phyloP scores from a whole-genome alignment of 2,797 vertebrate species.

The Coregonus sp. region DNA sequence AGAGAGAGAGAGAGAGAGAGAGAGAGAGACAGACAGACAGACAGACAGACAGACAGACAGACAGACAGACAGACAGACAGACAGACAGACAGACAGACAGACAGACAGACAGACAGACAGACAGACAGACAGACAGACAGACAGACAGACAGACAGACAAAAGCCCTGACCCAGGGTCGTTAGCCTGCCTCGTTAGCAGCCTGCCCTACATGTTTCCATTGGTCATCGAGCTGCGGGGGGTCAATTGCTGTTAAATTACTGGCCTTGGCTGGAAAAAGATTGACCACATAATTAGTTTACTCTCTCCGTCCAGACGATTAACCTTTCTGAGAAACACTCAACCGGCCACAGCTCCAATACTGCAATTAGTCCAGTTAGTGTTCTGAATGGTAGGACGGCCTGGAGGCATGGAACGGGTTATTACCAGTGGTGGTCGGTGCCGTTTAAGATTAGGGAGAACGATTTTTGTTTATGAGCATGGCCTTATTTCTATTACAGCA shows the following conservation, averaged over 20 bases:
- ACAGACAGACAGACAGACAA: not conserved
- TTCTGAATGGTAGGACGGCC: not conserved
- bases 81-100: not conserved
- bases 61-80: not conserved
- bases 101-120: constrained; percentile 5
- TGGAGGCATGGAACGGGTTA: not conserved
- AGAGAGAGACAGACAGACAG: not conserved
- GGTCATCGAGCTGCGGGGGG: constrained; percentile 77
- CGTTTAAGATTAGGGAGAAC: no score
- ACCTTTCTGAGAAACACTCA: constrained; percentile 76
- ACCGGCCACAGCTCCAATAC: constrained; percentile 63
- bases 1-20: not conserved
- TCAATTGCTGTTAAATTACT: constrained; percentile 82
- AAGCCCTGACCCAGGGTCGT: constrained; percentile 62
- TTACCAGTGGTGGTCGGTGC: no score
- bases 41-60: not conserved
- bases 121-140: not conserved
- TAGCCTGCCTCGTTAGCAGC: constrained; percentile 73
- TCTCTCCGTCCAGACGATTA: constrained; percentile 77
- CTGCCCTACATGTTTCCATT: constrained; percentile 78
- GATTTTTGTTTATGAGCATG: no score
- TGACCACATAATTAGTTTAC: constrained; percentile 81
- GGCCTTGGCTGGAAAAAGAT: constrained; percentile 80
- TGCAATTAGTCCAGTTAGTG: constrained; percentile 70
- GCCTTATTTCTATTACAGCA: no score